A percentile compares a stretch with the other conserved stretches of the same genome.
These are phyloP conservation scores for Athripsodes cinereus DNA, from an alignment of 2,888 invertebrate genomes.

Conservation along the genomic window DNA sequence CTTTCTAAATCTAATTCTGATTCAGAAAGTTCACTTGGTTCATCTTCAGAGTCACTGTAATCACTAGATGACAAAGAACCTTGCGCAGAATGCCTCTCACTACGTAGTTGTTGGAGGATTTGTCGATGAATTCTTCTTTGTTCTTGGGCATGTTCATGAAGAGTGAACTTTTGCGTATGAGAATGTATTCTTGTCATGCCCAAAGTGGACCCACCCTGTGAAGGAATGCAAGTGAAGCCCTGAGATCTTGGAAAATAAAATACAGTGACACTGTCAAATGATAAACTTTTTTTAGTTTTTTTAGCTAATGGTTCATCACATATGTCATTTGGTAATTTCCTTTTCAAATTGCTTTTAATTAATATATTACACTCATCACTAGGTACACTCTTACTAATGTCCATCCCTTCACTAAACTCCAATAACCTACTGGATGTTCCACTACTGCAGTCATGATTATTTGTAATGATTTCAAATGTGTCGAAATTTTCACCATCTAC, in stretches of 20 bases:
- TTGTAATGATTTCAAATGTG: constrained; percentile 21
- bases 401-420: constrained; percentile 9
- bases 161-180: constrained; percentile 69
- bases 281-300: constrained; percentile 74
- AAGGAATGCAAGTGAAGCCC: constrained; percentile 88
- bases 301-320: constrained; percentile 46
- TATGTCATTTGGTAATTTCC: constrained; percentile 46
- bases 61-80: constrained; percentile 66
- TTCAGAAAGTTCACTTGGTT: constrained; percentile 72
- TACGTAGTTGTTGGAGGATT: constrained; percentile 65
- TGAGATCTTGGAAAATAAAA: constrained; percentile 92
- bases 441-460: constrained; percentile 24
- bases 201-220: constrained; percentile 84
- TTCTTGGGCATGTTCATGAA: constrained; percentile 84
- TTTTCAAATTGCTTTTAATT: constrained; percentile 61
- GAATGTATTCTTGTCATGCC: constrained; percentile 80
- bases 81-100: constrained; percentile 56
- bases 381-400: background rate
- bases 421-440: constrained; percentile 24
- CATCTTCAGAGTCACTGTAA: constrained; percentile 81
- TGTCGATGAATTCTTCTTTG: constrained; percentile 82
- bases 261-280: constrained; percentile 88
- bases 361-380: constrained; percentile 32
- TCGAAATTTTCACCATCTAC: constrained; percentile 24
- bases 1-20: constrained; percentile 84